Conservation (phyloP, 2,797 vertebrate genomes). For the Schizopygopsis malacanthus region DNA sequence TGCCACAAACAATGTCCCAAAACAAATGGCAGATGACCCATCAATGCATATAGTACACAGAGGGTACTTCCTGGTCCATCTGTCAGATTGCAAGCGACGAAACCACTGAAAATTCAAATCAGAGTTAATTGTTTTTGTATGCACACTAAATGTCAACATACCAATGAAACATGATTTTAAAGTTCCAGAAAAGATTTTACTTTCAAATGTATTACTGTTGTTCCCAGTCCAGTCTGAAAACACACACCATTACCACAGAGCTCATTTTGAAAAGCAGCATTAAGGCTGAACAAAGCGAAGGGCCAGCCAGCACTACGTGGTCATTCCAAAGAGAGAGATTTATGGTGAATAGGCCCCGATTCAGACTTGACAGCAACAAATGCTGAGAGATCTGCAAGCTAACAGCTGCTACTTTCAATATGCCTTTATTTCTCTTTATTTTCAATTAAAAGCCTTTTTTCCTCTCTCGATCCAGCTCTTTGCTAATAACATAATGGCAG, state of each 20-base stretch:
- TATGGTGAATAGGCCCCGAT: constrained; percentile 68
- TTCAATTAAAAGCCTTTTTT: constrained; percentile 62
- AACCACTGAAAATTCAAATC: not conserved
- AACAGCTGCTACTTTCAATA: constrained; percentile 58
- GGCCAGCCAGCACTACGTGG: not conserved
- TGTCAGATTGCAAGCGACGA: constrained; percentile 66
- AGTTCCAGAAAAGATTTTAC: not conserved
- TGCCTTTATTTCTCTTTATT: constrained; percentile 61
- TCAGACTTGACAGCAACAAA: constrained; percentile 67
- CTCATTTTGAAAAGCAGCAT: constrained; percentile 7
- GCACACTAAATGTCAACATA: constrained; percentile 1
- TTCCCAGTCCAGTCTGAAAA: constrained; percentile 19
- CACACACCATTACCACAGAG: constrained; percentile 24
- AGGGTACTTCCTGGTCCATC: constrained; percentile 72
- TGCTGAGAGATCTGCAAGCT: constrained; percentile 58
- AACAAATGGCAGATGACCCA: constrained; percentile 80
- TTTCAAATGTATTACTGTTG: not conserved
- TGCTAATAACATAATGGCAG: constrained; percentile 85
- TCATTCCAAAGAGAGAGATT: constrained; percentile 59
- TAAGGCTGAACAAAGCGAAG: constrained; percentile 44
- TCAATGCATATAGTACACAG: constrained; percentile 69
- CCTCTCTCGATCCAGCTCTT: constrained; percentile 71
- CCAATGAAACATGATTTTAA: not conserved
- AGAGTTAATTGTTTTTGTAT: not conserved
- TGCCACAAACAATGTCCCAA: constrained; percentile 78